Conservation (phyloP, 2,888 invertebrate species). For the Crepidodera aurea region DNA sequence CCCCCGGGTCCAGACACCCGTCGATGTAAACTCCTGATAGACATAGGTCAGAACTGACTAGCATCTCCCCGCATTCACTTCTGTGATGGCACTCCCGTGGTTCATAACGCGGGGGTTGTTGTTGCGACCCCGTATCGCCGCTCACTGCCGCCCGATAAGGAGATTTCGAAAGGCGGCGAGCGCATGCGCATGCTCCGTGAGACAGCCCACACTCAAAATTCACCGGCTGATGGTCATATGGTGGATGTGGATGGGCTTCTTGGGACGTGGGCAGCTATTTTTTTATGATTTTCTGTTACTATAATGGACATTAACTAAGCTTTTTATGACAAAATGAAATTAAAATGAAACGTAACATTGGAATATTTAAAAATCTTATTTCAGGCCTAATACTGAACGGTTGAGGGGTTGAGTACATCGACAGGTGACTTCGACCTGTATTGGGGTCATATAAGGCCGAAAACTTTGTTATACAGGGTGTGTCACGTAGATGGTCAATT, state of each 20-base stretch:
- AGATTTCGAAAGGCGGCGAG: slow-evolving; percentile 42
- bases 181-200: slow-evolving; percentile 50
- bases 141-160: slow-evolving; percentile 53
- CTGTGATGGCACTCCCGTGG: slow-evolving; percentile 54
- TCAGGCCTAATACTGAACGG: too few species aligned
- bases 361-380: too few species aligned
- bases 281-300: not conserved
- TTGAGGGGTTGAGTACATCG: too few species aligned
- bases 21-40: slow-evolving; percentile 63
- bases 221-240: slow-evolving; percentile 30
- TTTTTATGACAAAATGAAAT: too few species aligned
- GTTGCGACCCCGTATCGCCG: slow-evolving; percentile 58
- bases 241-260: not conserved
- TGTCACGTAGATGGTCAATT: too few species aligned
- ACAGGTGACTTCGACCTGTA: too few species aligned
- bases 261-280: not conserved
- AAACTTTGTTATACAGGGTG: too few species aligned
- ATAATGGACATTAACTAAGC: not conserved
- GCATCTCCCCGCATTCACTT: slow-evolving; percentile 61
- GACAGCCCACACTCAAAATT: slow-evolving; percentile 14
- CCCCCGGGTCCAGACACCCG: slow-evolving; percentile 64
- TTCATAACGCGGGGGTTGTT: slow-evolving; percentile 58
- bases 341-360: too few species aligned
- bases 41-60: slow-evolving; percentile 62
- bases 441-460: too few species aligned